phyloP scores from a whole-genome alignment of 2,797 vertebrate species.

The Lithobates sylvaticus region DNA sequence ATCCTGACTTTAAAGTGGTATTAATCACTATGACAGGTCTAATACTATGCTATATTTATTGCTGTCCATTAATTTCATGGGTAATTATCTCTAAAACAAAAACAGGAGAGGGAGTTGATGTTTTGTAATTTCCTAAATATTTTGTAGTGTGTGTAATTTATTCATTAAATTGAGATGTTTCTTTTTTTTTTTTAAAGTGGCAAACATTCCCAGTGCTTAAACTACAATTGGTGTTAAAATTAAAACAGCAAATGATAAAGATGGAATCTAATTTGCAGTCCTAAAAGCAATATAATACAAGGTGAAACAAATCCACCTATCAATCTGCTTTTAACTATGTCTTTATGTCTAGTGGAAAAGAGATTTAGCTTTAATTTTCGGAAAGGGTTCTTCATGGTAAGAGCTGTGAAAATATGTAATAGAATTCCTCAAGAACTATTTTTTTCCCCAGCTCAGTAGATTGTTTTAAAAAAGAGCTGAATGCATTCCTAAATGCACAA shows the following conservation, averaged over 20 bases:
- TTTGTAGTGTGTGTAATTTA: conserved; percentile 46
- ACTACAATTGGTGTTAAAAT: not conserved
- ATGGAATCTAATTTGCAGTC: not conserved
- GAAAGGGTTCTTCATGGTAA: no score
- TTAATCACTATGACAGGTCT: conserved; percentile 52
- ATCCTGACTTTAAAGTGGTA: conserved; percentile 39
- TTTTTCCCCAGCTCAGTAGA: no score
- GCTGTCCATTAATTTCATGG: conserved; percentile 55
- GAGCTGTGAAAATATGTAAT: no score
- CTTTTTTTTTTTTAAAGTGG: conserved; percentile 24
- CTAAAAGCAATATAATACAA: not conserved
- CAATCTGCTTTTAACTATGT: no score
- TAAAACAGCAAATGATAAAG: not conserved
- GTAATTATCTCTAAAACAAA: conserved; percentile 48
- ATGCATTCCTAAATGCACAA: no score
- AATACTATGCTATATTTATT: conserved; percentile 46
- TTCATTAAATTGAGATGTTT: conserved; percentile 49
- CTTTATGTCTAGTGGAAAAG: no score
- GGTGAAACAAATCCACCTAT: no score
- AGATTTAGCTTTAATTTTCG: no score
- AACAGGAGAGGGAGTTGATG: conserved; percentile 29
- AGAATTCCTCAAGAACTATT: no score
- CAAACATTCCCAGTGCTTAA: not conserved
- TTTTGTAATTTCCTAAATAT: conserved; percentile 36
- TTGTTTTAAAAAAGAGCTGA: no score